Evolutionary conservation across 2,888 invertebrate genomes (phyloP).

Genomic region (Melanophora roralis): DNA sequence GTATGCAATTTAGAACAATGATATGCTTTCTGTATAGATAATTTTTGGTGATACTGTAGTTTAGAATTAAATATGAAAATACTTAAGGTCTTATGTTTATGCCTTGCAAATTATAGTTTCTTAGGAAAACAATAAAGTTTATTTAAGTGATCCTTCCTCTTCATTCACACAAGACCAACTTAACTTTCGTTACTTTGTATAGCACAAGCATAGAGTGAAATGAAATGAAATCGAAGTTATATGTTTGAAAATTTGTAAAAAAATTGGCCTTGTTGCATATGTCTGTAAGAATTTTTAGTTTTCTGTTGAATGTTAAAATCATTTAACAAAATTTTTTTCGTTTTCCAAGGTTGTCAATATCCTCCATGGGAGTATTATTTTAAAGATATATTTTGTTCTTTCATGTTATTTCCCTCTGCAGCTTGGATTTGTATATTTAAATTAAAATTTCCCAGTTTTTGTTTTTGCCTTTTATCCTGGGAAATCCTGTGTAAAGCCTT

Average conservation of each 20-base stretch:
- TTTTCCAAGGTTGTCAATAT: conserved; percentile 21
- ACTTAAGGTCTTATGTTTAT: background rate
- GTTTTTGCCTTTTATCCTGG: background rate
- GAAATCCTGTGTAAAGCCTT: conserved; percentile 8
- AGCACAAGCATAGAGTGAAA: too few relatives aligned
- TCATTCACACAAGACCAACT: too few relatives aligned
- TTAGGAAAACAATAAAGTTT: conserved; percentile 11
- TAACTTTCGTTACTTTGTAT: too few relatives aligned
- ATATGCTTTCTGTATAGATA: background rate
- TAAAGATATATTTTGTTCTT: background rate
- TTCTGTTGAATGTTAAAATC: background rate
- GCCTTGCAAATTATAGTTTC: background rate
- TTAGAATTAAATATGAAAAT: background rate
- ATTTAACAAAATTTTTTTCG: background rate
- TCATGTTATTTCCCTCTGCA: background rate
- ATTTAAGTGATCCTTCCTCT: background rate
- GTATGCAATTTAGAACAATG: too few relatives aligned
- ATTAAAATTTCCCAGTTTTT: background rate
- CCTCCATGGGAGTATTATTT: background rate
- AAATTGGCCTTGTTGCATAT: background rate
- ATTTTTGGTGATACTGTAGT: background rate
- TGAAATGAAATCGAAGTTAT: too few relatives aligned
- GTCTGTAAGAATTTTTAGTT: background rate
- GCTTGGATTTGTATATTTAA: background rate
- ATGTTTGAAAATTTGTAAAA: background rate